Evolutionary conservation across 2,113 vertebrate species (phyloP).

Genomic region (Cinclus cinclus): DNA sequence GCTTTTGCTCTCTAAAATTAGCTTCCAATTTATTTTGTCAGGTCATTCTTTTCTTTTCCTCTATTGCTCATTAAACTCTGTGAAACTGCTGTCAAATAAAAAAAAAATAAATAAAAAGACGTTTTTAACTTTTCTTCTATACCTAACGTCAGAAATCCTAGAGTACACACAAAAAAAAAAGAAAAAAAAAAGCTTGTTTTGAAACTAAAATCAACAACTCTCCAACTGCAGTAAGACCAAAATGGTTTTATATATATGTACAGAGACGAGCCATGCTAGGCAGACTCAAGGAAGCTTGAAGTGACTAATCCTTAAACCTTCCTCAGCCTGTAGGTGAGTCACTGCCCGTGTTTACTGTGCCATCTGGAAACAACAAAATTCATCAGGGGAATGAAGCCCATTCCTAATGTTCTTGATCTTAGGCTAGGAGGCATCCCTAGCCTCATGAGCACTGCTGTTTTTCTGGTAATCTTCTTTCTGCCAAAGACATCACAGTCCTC

Average conservation of each 20-base stretch:
- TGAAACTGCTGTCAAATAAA: background rate
- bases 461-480: background rate
- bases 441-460: accelerated
- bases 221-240: background rate
- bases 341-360: background rate
- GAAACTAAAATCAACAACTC: background rate
- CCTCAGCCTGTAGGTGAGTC: background rate
- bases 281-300: background rate
- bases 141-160: background rate
- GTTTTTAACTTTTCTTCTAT: background rate
- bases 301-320: background rate
- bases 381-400: background rate
- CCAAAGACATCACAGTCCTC: background rate
- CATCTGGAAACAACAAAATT: background rate
- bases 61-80: background rate
- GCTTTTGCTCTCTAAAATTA: conserved; percentile 57
- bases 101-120: background rate
- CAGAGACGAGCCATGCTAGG: background rate
- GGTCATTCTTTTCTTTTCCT: conserved; percentile 31
- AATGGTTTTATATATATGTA: background rate
- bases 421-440: background rate
- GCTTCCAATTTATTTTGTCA: conserved; percentile 52
- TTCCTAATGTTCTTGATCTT: background rate
- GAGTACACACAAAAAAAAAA: background rate
- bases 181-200: background rate